Evolutionary conservation across 2,113 vertebrate genomes (phyloP), one percentile per base, ranked within the genome.

Genomic region (Larimichthys polyactis): DNA sequence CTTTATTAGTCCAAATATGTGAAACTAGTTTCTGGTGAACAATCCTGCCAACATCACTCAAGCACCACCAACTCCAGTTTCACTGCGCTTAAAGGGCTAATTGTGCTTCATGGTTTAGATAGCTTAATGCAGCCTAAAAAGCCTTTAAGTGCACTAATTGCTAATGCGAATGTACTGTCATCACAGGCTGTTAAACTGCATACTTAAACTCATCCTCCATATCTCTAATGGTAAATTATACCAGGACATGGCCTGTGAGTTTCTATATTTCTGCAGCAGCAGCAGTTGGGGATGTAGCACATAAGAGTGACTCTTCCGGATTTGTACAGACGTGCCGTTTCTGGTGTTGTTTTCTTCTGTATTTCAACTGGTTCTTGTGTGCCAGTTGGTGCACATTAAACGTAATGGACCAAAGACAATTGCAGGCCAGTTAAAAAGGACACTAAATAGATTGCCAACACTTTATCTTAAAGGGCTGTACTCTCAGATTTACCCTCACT

Each of bases 81-180:
- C 81, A 82, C 55, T 65, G 82, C 27, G 4, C 79, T 87, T 86
- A 75, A 85, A 87, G 70, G 74, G 63, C 67, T 84, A 81, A 89
- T 82, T 84, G 70, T 52, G 44, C 67, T 81, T 81, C 49, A 78
- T 82, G 75, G 70, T 83, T 90, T 75, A 68, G 83, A 87, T 80
- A 78, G 75, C 72, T 78, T 86, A 90, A 91, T 89, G 85, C 64
- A 81, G 63, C 77, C 78, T 89, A 83, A 91, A 90, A 87, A 52
- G 81, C 77, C 81, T 87, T 69, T 83, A 75, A 91, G 91, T 86
- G 87, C 88, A 78, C 85, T 89, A 88, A 92, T 89, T 91, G 87
- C 91, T 84, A 83, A 88, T 87, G 85, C 8, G 36, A 75, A 81
- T 74, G 69, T 78, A 40, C 66, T 48, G 52, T 74, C 83, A 86